A percentile compares a stretch with the other conserved stretches of the same genome.
phyloP scores from a whole-genome alignment of 2,888 invertebrate species.

The Tenthredo livida region DNA sequence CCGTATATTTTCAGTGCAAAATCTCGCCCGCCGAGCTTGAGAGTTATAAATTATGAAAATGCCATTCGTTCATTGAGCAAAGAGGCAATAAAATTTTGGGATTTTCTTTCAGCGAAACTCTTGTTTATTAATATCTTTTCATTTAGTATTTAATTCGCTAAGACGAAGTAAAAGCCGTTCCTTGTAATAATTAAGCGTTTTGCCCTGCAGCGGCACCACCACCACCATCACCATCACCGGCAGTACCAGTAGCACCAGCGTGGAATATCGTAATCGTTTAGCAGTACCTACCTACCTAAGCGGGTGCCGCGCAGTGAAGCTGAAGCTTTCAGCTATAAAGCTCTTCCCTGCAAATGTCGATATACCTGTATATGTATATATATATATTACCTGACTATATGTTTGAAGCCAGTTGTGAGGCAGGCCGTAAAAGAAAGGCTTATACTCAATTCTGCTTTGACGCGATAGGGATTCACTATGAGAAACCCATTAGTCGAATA shows the following conservation, averaged over 20 bases:
- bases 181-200: background rate
- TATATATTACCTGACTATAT: background rate
- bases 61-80: background rate
- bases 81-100: background rate
- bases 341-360: slow-evolving; percentile 8
- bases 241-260: background rate
- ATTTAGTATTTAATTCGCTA: background rate
- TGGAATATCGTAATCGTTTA: slow-evolving; percentile 7
- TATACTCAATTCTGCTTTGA: slow-evolving; percentile 22
- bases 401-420: slow-evolving; percentile 9
- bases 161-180: slow-evolving; percentile 18
- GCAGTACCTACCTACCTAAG: background rate
- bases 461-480: slow-evolving; percentile 18
- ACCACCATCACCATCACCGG: no score
- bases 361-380: background rate
- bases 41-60: background rate
- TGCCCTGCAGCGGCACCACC: background rate
- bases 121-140: slow-evolving; percentile 2
- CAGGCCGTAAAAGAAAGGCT: background rate
- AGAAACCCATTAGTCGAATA: slow-evolving; percentile 39
- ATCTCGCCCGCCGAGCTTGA: background rate
- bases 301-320: background rate
- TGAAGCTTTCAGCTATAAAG: slow-evolving; percentile 12
- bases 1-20: background rate
- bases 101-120: background rate